Base-by-base conservation (phyloP, 2,888 invertebrate species). In the Teleogryllus oceanicus region DNA sequence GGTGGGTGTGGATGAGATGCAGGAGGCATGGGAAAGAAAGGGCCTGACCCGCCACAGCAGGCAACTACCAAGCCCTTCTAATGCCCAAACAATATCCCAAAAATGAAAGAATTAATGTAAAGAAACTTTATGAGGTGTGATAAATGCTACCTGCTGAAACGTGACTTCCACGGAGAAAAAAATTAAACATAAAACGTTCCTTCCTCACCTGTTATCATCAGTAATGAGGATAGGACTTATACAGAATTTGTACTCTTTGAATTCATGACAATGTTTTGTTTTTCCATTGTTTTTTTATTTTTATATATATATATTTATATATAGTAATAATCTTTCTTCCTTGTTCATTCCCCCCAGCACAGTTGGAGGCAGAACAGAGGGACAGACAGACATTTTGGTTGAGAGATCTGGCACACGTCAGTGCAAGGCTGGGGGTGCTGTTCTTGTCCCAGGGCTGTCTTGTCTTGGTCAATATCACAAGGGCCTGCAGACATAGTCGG, bases 181-280 rank as follows among this genome's bases (percentile, higher is more conserved):
- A 81, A 80, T 81, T 80, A 81, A 82, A 82, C 81, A 80, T 81
- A 80, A 81, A 80, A 82, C 79, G 82, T 82, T 82, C 82, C 83
- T 62, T 62, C 62, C 62, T 62, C 82, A 81, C 81, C 37, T 81
- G 79, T 82, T 80, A 82, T 82, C 80, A 82, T 82, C 81, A 62
- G 62, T 62, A 62, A 11, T 62, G 62, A 62, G 62, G 62, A 62
- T 78, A 89, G 90, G 90, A 89, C 90, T 90, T 90, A 90, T 89
- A 91, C 89, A 90, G 91, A 92, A 92, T 92, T 92, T 92, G 92
- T 92, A 92, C 92, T 92, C 90, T 91, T 90, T 88, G 87, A 88
- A 62, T 62, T 62, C 62, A 18, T 62, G 62, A 62, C 62, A 62
- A 88, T 88, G 88, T 87, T 86, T 80, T 82, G 76, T 77, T 80